Evolutionary conservation across 2,797 vertebrate species (phyloP).

Genomic region (Leptodactylus fallax): DNA sequence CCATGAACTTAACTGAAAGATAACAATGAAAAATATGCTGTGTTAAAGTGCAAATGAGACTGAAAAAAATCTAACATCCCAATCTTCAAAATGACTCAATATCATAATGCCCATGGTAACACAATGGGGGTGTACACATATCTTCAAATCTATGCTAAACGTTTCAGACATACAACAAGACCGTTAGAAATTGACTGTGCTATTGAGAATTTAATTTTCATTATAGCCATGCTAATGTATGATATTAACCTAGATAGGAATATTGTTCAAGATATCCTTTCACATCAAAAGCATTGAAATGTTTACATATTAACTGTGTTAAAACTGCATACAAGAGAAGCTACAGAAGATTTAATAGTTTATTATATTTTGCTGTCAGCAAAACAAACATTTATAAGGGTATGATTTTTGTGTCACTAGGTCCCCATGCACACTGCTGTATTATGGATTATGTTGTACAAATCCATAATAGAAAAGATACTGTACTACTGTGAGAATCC

Average conservation of each 20-base stretch:
- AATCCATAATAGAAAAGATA: neutral
- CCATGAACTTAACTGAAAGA: neutral
- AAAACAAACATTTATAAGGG: no score
- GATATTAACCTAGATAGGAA: constrained; percentile 38
- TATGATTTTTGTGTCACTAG: no score
- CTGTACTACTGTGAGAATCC: no score
- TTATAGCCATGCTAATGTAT: constrained; percentile 38
- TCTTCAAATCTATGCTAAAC: constrained; percentile 37
- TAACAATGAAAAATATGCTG: neutral
- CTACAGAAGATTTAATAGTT: neutral
- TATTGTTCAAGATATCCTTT: constrained; percentile 10
- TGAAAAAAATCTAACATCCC: neutral
- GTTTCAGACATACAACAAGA: constrained; percentile 19
- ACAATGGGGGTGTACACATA: constrained; percentile 23
- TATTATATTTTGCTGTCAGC: neutral
- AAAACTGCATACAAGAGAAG: neutral
- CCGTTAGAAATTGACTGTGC: constrained; percentile 27
- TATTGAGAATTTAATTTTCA: constrained; percentile 37
- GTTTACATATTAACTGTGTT: neutral
- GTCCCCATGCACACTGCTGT: no score
- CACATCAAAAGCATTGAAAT: constrained; percentile 21
- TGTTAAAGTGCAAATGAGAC: neutral
- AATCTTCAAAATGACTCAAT: constrained; percentile 33
- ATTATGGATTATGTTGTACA: neutral
- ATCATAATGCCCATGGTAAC: constrained; percentile 22